Conservation (phyloP, 2,888 invertebrate species). For the Isoperla grammatica region DNA sequence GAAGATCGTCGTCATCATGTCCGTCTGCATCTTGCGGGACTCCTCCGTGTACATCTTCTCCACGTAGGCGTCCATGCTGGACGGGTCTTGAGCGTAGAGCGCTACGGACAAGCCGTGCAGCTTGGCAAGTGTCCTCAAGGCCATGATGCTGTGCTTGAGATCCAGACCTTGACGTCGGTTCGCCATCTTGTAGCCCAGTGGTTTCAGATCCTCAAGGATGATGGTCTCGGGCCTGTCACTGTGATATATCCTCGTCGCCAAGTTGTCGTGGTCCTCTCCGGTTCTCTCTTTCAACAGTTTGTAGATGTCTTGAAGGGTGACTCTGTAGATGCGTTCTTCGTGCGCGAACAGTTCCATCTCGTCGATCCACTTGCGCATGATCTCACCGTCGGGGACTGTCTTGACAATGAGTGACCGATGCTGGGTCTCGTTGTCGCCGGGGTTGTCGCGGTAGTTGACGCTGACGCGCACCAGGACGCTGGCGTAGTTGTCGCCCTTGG, state of each 20-base stretch:
- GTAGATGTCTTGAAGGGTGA: slow-evolving; percentile 18
- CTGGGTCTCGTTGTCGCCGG: background rate
- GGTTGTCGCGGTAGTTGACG: slow-evolving; percentile 13
- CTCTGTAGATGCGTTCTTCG: slow-evolving; percentile 22
- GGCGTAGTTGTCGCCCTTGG: slow-evolving; percentile 24
- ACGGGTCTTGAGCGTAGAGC: slow-evolving; percentile 17
- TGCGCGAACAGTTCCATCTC: slow-evolving; percentile 19
- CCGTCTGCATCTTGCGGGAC: background rate
- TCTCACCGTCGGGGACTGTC: slow-evolving; percentile 19
- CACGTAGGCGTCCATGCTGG: slow-evolving; percentile 13
- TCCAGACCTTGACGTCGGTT: slow-evolving; percentile 22
- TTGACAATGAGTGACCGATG: slow-evolving; percentile 23
- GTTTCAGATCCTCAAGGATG: slow-evolving; percentile 24
- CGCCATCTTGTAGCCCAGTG: slow-evolving; percentile 22
- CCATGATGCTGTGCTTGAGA: slow-evolving; percentile 9
- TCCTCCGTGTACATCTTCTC: slow-evolving; percentile 13
- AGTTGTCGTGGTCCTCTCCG: background rate
- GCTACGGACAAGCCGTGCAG: slow-evolving; percentile 26
- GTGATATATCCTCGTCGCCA: background rate
- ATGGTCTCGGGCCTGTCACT: slow-evolving; percentile 9
- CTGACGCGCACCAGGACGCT: slow-evolving; percentile 20
- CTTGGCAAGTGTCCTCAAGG: slow-evolving; percentile 21
- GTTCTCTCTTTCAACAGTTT: background rate
- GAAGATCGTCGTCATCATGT: background rate
- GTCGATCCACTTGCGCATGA: slow-evolving; percentile 19